Conservation (phyloP, 2,888 invertebrate species). For the Pseudococcus longispinus region DNA sequence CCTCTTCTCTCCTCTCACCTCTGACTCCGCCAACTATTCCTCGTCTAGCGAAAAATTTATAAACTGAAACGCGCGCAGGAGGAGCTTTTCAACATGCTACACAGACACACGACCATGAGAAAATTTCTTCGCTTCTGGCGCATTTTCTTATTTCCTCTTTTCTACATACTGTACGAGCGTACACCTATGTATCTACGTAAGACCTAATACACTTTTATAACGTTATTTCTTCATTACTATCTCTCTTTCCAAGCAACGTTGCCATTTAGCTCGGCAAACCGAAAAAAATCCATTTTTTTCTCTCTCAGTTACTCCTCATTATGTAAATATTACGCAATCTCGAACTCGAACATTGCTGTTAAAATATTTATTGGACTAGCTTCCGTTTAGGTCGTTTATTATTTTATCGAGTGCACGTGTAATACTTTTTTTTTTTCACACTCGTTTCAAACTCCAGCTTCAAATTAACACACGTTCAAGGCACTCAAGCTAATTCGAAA, state of each 20-base stretch:
- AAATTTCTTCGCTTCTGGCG: conserved; percentile 34
- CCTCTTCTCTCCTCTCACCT: background rate
- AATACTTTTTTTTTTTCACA: background rate
- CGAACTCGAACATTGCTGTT: conserved; percentile 26
- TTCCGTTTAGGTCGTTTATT: conserved; percentile 23
- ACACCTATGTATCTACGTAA: background rate
- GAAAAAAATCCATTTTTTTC: background rate
- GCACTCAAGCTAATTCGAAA: background rate
- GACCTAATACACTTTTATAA: background rate
- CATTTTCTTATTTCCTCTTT: background rate
- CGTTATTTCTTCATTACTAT: background rate
- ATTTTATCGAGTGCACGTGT: conserved; percentile 17
- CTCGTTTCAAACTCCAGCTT: background rate
- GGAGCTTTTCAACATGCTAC: background rate
- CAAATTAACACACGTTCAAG: conserved; percentile 18
- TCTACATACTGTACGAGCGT: no score
- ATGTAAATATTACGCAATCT: conserved; percentile 44
- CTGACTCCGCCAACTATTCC: background rate
- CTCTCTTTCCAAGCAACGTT: background rate
- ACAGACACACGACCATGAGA: background rate
- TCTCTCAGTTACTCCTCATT: background rate
- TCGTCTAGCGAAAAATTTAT: conserved; percentile 8
- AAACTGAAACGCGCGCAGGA: conserved; percentile 28
- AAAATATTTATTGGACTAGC: conserved; percentile 39
- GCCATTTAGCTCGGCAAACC: background rate